phyloP scores from a whole-genome alignment of 2,888 invertebrate genomes.

The Apamea crenata region DNA sequence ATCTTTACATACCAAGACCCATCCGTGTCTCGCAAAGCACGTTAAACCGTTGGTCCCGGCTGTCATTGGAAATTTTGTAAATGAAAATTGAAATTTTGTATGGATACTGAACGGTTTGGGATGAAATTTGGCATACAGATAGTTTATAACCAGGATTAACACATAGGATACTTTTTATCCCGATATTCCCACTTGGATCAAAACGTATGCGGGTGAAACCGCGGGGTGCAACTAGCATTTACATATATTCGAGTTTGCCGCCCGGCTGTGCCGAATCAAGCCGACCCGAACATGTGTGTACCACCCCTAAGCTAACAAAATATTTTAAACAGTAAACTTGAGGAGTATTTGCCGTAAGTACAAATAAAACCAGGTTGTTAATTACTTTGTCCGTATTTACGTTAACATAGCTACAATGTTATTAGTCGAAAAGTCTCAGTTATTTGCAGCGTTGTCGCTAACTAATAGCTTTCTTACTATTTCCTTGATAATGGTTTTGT shows the following conservation, averaged over 20 bases:
- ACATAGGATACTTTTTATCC: too few relatives aligned
- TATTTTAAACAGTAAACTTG: neutral
- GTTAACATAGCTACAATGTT: conserved; percentile 57
- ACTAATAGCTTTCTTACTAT: conserved; percentile 89
- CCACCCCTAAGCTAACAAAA: neutral
- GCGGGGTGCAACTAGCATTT: too few relatives aligned
- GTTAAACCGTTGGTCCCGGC: too few relatives aligned
- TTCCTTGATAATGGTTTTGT: conserved; percentile 81
- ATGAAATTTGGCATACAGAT: too few relatives aligned
- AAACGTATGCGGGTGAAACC: too few relatives aligned
- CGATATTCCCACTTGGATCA: too few relatives aligned
- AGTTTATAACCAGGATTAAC: too few relatives aligned
- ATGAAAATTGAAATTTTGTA: too few relatives aligned
- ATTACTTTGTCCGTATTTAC: conserved; percentile 42
- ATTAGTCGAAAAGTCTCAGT: conserved; percentile 68
- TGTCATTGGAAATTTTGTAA: too few relatives aligned
- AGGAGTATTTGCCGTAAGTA: conserved; percentile 23
- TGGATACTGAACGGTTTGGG: too few relatives aligned
- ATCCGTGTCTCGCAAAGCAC: too few relatives aligned
- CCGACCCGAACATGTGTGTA: neutral
- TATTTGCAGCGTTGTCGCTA: conserved; percentile 70
- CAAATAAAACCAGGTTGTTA: conserved; percentile 29
- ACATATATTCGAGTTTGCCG: neutral
- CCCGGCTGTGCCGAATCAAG: neutral
- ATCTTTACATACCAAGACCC: too few relatives aligned